phyloP scores from a whole-genome alignment of 2,113 vertebrate genomes.

The Daboia siamensis region DNA sequence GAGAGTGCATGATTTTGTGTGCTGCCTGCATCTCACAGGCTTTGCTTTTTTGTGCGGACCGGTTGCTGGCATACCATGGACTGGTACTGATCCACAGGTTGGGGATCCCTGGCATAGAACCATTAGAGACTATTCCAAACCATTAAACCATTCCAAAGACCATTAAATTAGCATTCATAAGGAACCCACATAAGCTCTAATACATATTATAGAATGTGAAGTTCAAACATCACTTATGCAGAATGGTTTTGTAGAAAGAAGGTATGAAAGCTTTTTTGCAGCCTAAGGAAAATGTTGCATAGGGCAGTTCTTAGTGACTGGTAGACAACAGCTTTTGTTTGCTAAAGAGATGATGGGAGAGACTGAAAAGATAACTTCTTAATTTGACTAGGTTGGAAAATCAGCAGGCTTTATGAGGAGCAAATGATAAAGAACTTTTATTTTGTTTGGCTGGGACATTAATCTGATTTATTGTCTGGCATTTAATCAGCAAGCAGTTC shows the following conservation, averaged over 20 bases:
- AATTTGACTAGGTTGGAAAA: slow-evolving; percentile 70
- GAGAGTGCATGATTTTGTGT: no score
- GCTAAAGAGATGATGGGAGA: slow-evolving; percentile 25
- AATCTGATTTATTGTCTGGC: slow-evolving; percentile 78
- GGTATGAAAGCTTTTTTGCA: not conserved
- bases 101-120: no score
- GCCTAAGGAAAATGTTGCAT: not conserved
- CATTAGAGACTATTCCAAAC: no score
- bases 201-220: not conserved
- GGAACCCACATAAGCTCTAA: not conserved
- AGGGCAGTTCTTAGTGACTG: not conserved
- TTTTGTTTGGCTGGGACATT: slow-evolving; percentile 74
- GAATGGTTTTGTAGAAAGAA: not conserved
- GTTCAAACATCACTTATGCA: not conserved
- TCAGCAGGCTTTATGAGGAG: slow-evolving; percentile 71
- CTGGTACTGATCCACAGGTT: no score
- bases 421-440: slow-evolving; percentile 70
- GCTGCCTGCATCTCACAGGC: no score
- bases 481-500: slow-evolving; percentile 72
- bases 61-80: no score
- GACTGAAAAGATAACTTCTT: slow-evolving; percentile 65
- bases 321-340: not conserved
- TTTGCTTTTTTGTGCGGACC: no score
- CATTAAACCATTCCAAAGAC: not conserved
- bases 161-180: not conserved